Base-by-base conservation (phyloP, 2,797 vertebrate genomes). In the Aeoliscus strigatus region DNA sequence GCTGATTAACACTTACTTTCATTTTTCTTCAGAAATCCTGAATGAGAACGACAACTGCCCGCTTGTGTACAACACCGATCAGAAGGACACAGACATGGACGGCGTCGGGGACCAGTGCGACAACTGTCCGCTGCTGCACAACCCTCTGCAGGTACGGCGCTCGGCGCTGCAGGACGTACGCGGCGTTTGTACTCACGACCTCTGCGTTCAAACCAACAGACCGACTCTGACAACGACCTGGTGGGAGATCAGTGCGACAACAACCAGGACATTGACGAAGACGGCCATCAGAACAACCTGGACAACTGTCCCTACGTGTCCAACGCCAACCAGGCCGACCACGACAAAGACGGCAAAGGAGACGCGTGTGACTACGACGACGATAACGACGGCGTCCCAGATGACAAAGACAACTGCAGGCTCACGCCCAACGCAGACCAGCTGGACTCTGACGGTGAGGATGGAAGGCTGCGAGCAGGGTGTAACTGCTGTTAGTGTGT, bases 201-300 rank as follows among this genome's bases (percentile, higher is more conserved):
- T 42, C 27, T 56, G 13, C 29, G 5, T 56, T 39, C 6, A n/a
- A 8, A 57, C 37, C 55, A 21, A 59, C 76, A 98, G 96, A 87
- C 78, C 1, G 96, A 99, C 33, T 36, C 77, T 27, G 96, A 99
- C 83, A 95, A 94, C 4, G 96, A 98, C 74, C 88, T 92, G 5
- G 94, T 99, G 15, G 96, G 96, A 43, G 94, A 99, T 59, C 90
- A 94, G 58, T 98, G 96, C 60, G 96, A 99, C 75, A 95, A 95
- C 54, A 96, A 93, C 39, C 91, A 98, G 42, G 96, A 99, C 79
- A 93, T 98, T 2, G 96, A 99, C 18, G 94, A 96, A 24, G 96
- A 99, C 0, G 94, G 96, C 1, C 90, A 98, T 81, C 96, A 99
- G 82, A 98, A 99, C 85, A 98, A 94, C 72, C 86, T 95, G 64